Percentiles rank a stretch among this genome's conserved stretches.
phyloP scores from a whole-genome alignment of 2,888 invertebrate species.

The Apodemia mormo region DNA sequence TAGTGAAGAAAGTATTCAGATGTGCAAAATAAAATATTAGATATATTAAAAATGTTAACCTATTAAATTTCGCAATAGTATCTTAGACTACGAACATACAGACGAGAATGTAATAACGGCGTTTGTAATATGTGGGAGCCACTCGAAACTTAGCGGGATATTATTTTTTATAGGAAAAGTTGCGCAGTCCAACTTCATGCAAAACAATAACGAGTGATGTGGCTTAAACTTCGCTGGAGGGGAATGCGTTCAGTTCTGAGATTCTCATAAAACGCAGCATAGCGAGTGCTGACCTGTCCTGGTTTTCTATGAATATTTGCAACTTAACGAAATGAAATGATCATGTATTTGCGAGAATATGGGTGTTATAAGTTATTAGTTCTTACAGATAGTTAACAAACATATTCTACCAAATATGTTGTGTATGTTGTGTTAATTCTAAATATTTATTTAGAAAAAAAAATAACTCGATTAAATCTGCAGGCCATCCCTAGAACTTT shows the following conservation, averaged over 20 bases:
- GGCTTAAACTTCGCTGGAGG: background rate
- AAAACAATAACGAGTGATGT: slow-evolving; percentile 13
- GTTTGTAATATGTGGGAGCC: slow-evolving; percentile 16
- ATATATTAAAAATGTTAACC: background rate
- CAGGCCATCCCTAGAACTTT: too few relatives aligned
- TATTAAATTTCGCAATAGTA: background rate
- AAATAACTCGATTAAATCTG: too few relatives aligned
- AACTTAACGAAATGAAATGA: background rate
- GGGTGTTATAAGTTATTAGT: too few relatives aligned
- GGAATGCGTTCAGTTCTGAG: background rate
- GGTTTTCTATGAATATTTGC: background rate
- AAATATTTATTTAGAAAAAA: too few relatives aligned
- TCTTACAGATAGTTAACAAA: too few relatives aligned
- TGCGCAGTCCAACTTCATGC: slow-evolving; percentile 7
- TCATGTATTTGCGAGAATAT: too few relatives aligned
- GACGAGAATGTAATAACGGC: slow-evolving; percentile 17
- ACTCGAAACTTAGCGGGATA: slow-evolving; percentile 15
- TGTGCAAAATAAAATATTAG: background rate
- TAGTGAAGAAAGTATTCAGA: too few relatives aligned
- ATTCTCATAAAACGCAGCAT: slow-evolving; percentile 1
- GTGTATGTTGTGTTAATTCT: too few relatives aligned
- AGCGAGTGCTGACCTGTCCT: background rate
- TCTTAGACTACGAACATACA: background rate
- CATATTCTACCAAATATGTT: too few relatives aligned
- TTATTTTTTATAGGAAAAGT: slow-evolving; percentile 16